Evolutionary conservation across 2,113 vertebrate genomes (phyloP).

Genomic region (Lota lota): DNA sequence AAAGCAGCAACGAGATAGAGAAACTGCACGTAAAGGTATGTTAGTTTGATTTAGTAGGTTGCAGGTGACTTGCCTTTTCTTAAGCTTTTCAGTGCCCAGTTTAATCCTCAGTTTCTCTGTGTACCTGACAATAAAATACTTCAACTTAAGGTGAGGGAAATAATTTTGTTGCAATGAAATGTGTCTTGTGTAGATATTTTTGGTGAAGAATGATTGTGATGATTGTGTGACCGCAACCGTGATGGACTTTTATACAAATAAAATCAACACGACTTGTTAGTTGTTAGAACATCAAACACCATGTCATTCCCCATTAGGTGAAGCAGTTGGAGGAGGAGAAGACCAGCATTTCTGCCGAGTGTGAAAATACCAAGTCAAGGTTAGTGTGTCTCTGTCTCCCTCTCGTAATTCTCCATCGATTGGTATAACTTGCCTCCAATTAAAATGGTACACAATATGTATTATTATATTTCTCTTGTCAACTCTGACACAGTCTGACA

Average conservation of each 20-base stretch:
- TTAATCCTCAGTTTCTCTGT: background rate
- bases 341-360: conserved; percentile 67
- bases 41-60: background rate
- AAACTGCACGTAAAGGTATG: conserved; percentile 79
- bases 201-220: too few species aligned
- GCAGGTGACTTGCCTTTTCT: too few species aligned
- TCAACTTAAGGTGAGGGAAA: background rate
- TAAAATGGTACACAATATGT: background rate
- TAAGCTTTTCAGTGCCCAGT: too few species aligned
- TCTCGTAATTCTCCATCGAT: too few species aligned
- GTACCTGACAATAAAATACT: background rate
- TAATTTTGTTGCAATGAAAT: background rate
- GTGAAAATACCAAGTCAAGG: conserved; percentile 74
- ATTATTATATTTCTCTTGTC: background rate
- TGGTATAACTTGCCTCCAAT: background rate
- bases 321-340: conserved; percentile 76
- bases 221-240: too few species aligned
- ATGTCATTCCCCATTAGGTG: conserved; percentile 62
- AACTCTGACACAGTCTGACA: too few species aligned
- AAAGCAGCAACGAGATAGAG: conserved; percentile 74
- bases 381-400: too few species aligned
- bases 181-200: too few species aligned
- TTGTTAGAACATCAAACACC: background rate
- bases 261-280: too few species aligned
- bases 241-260: too few species aligned